A percentile compares a stretch with the other conserved stretches of the same genome.
phyloP scores from a whole-genome alignment of 2,113 vertebrate species.

The Monarcha castaneiventris region DNA sequence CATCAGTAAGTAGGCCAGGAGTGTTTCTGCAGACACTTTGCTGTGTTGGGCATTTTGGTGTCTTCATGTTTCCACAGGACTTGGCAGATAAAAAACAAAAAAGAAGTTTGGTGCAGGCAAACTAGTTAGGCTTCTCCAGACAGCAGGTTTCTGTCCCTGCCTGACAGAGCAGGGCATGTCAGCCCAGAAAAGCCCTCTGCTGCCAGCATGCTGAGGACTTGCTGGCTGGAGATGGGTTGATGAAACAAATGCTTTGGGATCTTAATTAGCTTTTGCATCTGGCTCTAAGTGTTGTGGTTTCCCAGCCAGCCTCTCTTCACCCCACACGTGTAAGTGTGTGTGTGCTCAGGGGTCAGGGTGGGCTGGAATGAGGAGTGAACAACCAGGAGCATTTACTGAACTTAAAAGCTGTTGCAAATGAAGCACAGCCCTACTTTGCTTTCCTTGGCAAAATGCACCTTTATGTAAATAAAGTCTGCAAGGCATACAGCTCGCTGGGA shows the following conservation, averaged over 20 bases:
- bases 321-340: accelerated
- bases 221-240: neutral
- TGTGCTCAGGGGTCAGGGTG: neutral
- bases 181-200: neutral
- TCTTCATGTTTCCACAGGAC: neutral
- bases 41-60: neutral
- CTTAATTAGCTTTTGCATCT: neutral
- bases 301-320: neutral
- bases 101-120: neutral
- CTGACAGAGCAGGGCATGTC: neutral
- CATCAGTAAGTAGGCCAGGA: neutral
- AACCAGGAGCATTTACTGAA: neutral
- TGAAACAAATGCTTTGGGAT: neutral
- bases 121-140: neutral
- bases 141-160: neutral
- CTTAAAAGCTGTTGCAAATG: neutral
- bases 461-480: neutral
- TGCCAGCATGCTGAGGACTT: accelerated
- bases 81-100: neutral
- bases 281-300: neutral
- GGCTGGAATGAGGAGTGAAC: neutral
- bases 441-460: neutral
- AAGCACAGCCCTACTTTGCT: neutral
- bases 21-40: neutral
- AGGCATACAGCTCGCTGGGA: neutral